Conservation (phyloP, 2,113 vertebrate species). For the Ageneiosus marmoratus region DNA sequence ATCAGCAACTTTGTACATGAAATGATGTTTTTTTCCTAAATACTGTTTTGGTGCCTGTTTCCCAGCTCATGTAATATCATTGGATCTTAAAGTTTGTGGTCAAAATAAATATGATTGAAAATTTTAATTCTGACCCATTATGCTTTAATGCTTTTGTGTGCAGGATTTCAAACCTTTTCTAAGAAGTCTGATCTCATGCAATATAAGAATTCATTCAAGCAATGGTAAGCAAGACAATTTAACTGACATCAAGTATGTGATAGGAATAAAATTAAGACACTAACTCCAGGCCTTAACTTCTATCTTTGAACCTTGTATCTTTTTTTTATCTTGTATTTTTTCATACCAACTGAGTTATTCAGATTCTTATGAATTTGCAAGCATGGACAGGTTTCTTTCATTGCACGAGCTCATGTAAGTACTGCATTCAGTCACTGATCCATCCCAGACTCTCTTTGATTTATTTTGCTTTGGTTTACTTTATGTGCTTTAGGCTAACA, state of each 20-base stretch:
- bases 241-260: neutral
- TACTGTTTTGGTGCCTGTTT: neutral
- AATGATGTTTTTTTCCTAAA: neutral
- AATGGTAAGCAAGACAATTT: neutral
- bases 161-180: neutral
- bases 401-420: neutral
- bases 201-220: neutral
- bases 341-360: neutral
- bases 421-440: neutral
- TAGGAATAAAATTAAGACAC: neutral
- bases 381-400: neutral
- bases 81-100: neutral
- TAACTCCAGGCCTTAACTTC: neutral
- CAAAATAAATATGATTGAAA: neutral
- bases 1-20: neutral
- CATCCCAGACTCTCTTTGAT: neutral
- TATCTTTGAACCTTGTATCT: too few relatives aligned
- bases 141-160: neutral
- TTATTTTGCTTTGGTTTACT: slow-evolving; percentile 5
- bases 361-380: neutral
- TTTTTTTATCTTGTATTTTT: too few relatives aligned
- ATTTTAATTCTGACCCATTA: neutral
- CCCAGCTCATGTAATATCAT: neutral
- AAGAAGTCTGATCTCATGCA: neutral
- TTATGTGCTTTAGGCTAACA: slow-evolving; percentile 3